Evolutionary conservation across 2,113 vertebrate species (phyloP).

Genomic region (Atractosteus spatula): DNA sequence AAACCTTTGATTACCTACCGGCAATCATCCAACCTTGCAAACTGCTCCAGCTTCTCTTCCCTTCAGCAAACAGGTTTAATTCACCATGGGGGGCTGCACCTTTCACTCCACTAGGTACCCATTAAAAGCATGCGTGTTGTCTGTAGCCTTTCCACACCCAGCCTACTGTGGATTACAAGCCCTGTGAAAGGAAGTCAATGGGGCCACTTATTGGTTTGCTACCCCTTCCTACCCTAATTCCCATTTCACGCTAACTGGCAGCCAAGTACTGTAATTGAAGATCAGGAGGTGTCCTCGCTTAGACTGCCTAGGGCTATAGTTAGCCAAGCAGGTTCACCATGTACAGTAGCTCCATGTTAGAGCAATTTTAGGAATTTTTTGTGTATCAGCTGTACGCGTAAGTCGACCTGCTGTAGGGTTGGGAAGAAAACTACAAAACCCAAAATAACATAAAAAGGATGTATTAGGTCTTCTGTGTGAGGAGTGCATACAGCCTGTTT

Average conservation of each 20-base stretch:
- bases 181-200: background rate
- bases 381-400: too few relatives aligned
- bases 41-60: background rate
- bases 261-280: background rate
- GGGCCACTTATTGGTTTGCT: background rate
- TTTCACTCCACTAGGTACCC: background rate
- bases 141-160: background rate
- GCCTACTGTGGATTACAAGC: background rate
- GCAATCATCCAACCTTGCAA: constrained; percentile 1
- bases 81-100: background rate
- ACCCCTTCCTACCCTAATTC: background rate
- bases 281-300: background rate
- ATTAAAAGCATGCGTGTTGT: background rate
- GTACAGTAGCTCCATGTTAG: background rate
- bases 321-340: background rate
- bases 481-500: too few relatives aligned
- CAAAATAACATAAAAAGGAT: too few relatives aligned
- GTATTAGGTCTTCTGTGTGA: background rate
- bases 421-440: too few relatives aligned
- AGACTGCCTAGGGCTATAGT: background rate
- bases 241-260: background rate
- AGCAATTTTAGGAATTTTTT: too few relatives aligned
- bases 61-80: constrained; percentile 8
- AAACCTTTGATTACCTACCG: background rate
- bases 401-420: too few relatives aligned